A percentile compares a stretch with the other conserved stretches of the same genome.
Evolutionary conservation across 2,797 vertebrate species (phyloP).

Genomic region (Allobates femoralis): DNA sequence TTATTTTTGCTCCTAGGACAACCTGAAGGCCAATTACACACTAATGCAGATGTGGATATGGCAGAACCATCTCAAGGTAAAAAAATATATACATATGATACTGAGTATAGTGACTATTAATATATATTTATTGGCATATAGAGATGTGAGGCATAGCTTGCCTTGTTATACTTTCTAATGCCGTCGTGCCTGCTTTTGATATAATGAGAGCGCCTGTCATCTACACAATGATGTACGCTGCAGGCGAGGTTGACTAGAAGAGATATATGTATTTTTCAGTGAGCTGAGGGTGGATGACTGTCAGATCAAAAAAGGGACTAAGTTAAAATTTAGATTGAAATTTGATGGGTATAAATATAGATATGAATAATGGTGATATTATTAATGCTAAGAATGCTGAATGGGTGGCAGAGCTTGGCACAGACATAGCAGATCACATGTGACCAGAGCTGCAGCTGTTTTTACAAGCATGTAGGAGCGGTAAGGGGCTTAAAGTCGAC

Average conservation of each 20-base stretch:
- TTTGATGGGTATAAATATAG: background rate
- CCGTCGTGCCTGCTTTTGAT: background rate
- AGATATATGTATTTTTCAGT: background rate
- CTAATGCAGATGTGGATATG: constrained; percentile 3
- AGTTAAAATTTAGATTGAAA: background rate
- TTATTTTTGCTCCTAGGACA: constrained; percentile 23
- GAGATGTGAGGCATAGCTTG: background rate
- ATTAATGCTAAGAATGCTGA: background rate
- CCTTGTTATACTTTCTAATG: background rate
- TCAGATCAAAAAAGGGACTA: background rate
- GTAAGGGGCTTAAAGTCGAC: too few relatives aligned
- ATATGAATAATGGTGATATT: background rate
- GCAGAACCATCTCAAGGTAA: constrained; percentile 38
- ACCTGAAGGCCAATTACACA: background rate
- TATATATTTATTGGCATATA: background rate
- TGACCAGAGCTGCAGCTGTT: too few relatives aligned
- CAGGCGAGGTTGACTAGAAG: background rate
- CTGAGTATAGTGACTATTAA: background rate
- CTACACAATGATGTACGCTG: background rate
- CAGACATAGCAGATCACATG: background rate
- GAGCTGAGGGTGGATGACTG: background rate
- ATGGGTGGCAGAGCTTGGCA: background rate
- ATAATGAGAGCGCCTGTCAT: background rate
- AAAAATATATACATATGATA: background rate
- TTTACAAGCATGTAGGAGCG: too few relatives aligned